Conservation (phyloP, 1,140 invertebrate species). For the Caenorhabditis inopinata region DNA sequence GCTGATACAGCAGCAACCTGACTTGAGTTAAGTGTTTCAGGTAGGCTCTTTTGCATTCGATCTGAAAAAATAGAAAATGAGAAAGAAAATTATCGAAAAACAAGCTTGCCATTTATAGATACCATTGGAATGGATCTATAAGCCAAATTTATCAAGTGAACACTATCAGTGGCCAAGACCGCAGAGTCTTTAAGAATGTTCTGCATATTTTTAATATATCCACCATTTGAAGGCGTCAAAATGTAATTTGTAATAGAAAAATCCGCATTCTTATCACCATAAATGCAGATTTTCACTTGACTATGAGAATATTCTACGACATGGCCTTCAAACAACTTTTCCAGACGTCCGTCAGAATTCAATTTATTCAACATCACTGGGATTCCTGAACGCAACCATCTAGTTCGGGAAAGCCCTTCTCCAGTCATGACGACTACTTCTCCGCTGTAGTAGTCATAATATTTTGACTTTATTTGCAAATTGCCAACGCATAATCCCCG, state of each 20-base stretch:
- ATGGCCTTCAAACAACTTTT: neutral
- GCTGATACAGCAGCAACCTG: neutral
- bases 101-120: slow-evolving; percentile 30
- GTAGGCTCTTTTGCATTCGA: neutral
- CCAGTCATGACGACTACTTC: neutral
- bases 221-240: neutral
- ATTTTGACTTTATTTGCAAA: neutral
- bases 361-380: neutral
- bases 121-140: slow-evolving; percentile 69
- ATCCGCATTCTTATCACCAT: neutral
- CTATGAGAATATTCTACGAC: neutral
- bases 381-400: neutral
- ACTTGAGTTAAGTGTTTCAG: neutral
- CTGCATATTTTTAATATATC: neutral
- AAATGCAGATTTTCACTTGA: neutral
- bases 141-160: neutral
- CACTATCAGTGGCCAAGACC: neutral
- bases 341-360: neutral
- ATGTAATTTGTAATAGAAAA: neutral
- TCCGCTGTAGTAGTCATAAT: neutral
- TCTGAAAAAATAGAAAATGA: neutral
- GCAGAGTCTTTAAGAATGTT: neutral
- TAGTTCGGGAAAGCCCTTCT: neutral
- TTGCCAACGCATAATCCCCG: neutral
- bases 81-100: neutral